These are phyloP conservation scores for Corydoras sp. DNA, from an alignment of 2,113 vertebrate species.

Conservation along the genomic window DNA sequence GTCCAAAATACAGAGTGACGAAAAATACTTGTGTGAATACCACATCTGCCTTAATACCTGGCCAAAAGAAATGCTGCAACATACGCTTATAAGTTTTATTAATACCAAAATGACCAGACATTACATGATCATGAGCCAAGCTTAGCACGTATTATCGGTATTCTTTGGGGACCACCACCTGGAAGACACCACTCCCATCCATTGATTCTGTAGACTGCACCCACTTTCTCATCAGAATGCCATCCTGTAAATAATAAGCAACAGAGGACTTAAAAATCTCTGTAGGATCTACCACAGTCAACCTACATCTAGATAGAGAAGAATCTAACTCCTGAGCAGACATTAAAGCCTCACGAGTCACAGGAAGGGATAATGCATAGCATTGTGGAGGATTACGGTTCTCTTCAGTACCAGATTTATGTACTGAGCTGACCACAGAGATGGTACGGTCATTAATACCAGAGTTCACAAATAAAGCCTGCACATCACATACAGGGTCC, in stretches of 20 bases:
- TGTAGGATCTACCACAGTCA: not conserved
- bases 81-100: not conserved
- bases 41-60: not conserved
- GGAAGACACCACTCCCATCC: not conserved
- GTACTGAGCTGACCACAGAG: no score
- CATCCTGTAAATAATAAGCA: not conserved
- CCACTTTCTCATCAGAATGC: not conserved
- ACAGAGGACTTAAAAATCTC: not conserved
- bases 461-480: no score
- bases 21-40: not conserved
- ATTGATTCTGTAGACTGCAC: not conserved
- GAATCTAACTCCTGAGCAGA: not conserved
- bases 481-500: no score
- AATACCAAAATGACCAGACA: not conserved
- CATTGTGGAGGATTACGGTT: no score
- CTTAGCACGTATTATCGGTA: not conserved
- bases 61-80: not conserved
- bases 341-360: conserved; percentile 4
- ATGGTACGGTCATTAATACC: no score
- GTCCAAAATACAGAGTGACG: no score
- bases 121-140: no score
- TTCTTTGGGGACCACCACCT: not conserved
- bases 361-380: no score
- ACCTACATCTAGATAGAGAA: not conserved
- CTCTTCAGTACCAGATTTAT: no score